phyloP scores from a whole-genome alignment of 2,113 vertebrate genomes.

The Percina caprodes region DNA sequence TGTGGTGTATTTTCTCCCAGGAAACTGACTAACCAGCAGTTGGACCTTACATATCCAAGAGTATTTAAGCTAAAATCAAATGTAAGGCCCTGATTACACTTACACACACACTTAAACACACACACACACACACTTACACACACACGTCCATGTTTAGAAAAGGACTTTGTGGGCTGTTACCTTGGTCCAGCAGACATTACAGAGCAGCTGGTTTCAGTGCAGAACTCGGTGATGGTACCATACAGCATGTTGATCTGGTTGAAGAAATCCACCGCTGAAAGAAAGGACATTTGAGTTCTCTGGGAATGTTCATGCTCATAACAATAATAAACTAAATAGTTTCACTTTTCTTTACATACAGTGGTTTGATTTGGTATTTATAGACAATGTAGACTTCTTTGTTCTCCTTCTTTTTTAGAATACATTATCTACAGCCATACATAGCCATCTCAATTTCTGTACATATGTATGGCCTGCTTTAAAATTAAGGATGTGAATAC shows the following conservation, averaged over 20 bases:
- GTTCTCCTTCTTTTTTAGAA: not conserved
- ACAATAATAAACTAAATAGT: conserved; percentile 4
- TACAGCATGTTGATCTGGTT: conserved; percentile 99
- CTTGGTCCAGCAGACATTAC: conserved; percentile 97
- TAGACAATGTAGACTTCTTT: not conserved
- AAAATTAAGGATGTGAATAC: not conserved
- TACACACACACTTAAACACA: too few species aligned
- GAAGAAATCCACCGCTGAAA: conserved; percentile 96
- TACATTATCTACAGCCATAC: not conserved
- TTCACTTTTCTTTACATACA: not conserved
- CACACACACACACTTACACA: too few species aligned
- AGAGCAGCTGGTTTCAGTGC: conserved; percentile 92
- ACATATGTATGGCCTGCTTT: not conserved
- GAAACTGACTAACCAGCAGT: not conserved
- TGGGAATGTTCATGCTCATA: not conserved
- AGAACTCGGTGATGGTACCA: conserved; percentile 97
- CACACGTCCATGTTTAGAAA: too few species aligned
- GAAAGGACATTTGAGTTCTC: not conserved
- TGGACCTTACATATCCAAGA: not conserved
- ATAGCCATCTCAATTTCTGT: not conserved
- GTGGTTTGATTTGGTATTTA: conserved; percentile 1
- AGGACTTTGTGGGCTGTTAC: conserved; percentile 67
- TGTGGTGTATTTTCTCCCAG: not conserved
- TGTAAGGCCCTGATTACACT: not conserved
- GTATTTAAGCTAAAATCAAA: not conserved